Evolutionary conservation across 2,797 vertebrate genomes (phyloP), one percentile per base, ranked within the genome.

Genomic region (Linurgus olivaceus): DNA sequence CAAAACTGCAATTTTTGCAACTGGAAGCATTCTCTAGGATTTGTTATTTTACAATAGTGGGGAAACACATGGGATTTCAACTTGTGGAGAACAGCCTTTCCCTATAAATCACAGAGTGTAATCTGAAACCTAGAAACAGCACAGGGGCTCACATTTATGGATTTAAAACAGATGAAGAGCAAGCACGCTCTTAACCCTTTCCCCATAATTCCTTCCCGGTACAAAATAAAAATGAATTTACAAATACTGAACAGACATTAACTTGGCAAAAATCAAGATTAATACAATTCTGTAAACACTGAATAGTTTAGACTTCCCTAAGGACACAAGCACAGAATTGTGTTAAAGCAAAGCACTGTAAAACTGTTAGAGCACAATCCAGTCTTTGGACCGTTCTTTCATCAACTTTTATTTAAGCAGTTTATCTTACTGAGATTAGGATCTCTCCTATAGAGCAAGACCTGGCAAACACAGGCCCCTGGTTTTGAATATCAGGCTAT

Each of bases 351-450:
- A 74, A 93, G 92, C 85, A 73, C 93, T 89, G 84, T 93, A 91
- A 95, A 97, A 94, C 90, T 80, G 92, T 92, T 90, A 25, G 40
- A 74, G 90, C 31, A 73, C 92, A 96, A 97, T 94, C 96, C 91
- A 63, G 93, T 93, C 50, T 75, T 93, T 28, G 57, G 93, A 86
- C 94, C 85, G 73, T 65, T 96, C 96, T 97, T 97, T 97, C 97
- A 97, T 88, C 96, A 94, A 91, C 93, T 97, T 96, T 95, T 95
- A 97, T 97, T 97, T 97, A 96, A 96, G 97, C 95, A 94, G 94
- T 97, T 97, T 97, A 96, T 97, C 96, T 97, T 97, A 91, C 91
- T 92, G 93, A 96, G 96, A 97, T 97, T 97, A 97, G 85, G 95
- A 97, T 97, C 96, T 97, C 90, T 93, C 95, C 93, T 94, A 92